These are phyloP conservation scores for Hemibagrus guttatus DNA, from an alignment of 2,797 vertebrate genomes.

Conservation along the genomic window DNA sequence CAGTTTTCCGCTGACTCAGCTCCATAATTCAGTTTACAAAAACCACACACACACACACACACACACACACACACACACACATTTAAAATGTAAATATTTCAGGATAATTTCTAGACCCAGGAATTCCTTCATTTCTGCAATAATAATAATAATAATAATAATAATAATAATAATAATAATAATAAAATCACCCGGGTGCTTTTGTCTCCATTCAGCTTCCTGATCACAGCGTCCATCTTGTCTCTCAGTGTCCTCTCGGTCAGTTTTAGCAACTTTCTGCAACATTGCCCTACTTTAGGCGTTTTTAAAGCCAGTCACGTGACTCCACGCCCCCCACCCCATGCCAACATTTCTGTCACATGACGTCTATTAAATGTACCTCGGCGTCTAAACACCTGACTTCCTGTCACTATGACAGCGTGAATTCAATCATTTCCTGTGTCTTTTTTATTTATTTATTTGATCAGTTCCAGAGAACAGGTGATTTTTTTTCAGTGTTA, in stretches of 20 bases:
- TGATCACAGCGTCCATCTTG: conserved; percentile 74
- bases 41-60: not conserved
- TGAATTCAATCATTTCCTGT: not conserved
- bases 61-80: not conserved
- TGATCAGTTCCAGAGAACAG: not conserved
- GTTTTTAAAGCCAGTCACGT: conserved; percentile 65
- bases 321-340: conserved; percentile 65
- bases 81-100: not conserved
- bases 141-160: conserved; percentile 20
- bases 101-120: not conserved
- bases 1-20: not conserved
- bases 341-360: conserved; percentile 57
- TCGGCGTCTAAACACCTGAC: not conserved
- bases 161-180: not conserved
- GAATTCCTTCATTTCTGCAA: not conserved
- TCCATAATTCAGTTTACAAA: not conserved
- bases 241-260: not conserved
- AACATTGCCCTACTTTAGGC: conserved; percentile 47
- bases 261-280: not conserved
- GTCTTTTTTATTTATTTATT: not conserved
- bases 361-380: not conserved
- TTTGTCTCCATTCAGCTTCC: conserved; percentile 62
- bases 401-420: not conserved
- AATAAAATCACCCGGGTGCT: conserved; percentile 36
- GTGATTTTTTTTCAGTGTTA: not conserved